Conservation (phyloP, 37 sponge, comb jelly and placozoan genomes). For the Halichondria panicea region DNA sequence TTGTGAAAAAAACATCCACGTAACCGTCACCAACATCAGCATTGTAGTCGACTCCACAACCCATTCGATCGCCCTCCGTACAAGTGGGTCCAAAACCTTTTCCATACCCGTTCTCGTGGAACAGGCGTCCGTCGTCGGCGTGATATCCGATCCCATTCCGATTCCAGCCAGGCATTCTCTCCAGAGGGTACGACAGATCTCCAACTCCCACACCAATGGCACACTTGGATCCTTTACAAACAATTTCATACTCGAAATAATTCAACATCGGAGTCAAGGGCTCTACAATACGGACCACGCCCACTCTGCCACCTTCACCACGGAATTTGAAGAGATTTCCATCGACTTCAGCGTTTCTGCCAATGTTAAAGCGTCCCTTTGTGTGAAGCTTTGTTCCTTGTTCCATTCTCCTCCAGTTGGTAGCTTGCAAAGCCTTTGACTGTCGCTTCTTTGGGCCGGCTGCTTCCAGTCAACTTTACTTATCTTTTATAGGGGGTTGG, state of each 20-base stretch:
- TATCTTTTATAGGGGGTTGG: no score
- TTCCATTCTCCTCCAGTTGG: constrained; percentile 12
- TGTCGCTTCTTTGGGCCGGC: background rate
- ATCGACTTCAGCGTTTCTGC: constrained; percentile 44
- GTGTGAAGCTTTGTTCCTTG: constrained; percentile 48
- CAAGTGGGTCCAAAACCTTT: constrained; percentile 62
- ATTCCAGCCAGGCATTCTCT: constrained; percentile 81
- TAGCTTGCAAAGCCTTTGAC: background rate
- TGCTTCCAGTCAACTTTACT: no score
- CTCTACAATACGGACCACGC: constrained; percentile 74
- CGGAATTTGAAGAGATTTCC: constrained; percentile 60
- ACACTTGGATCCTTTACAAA: constrained; percentile 46
- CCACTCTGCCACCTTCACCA: constrained; percentile 42
- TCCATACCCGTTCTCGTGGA: constrained; percentile 68
- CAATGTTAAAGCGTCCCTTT: constrained; percentile 26
- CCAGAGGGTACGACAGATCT: constrained; percentile 36
- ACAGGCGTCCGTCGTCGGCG: constrained; percentile 74
- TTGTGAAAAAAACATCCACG: constrained; percentile 82
- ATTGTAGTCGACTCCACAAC: constrained; percentile 70
- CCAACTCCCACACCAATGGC: constrained; percentile 76
- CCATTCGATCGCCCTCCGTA: constrained; percentile 77
- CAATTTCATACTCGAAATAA: constrained; percentile 77
- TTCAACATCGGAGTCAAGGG: constrained; percentile 72
- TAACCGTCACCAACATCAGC: constrained; percentile 44
- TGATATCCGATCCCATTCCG: constrained; percentile 78